Evolutionary conservation across 2,113 vertebrate genomes (phyloP), one percentile per base, ranked within the genome.

Genomic region (Aldabrachelys gigantea): DNA sequence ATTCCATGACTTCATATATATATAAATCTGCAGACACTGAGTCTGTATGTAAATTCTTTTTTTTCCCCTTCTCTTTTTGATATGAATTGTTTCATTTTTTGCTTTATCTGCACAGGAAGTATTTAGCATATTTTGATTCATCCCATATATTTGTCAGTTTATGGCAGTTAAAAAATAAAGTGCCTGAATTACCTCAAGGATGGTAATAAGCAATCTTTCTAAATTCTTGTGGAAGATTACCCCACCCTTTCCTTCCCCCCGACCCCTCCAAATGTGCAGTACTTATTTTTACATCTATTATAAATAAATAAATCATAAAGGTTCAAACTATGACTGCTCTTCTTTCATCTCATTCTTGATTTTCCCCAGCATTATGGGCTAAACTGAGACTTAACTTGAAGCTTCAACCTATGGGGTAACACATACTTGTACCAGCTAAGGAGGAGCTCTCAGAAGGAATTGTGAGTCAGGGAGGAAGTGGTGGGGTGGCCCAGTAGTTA

Each of bases 161-260:
- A 92, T 85, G 88, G 91, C 88, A 95, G 87, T 91, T 96, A 88
- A 96, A 97, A 95, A 97, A 89, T 92, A 82, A 97, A 98, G 88
- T 94, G 69, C 47, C 85, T 90, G 84, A 97, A 97, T 89, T 86
- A 49, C 83, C 75, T 91, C 82, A 69, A 59, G 82, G 75, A 22
- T 91, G 22, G 57, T 89, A 94, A 91, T 59, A 62, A 96, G 90
- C 96, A 97, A 95, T 54, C 35, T 91, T 81, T 92, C 56, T 44
- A 92, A 5, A 44, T 91, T 95, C 95, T 76, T 92, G 6, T 62
- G 78, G 65, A 62, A 52, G 19, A 1, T 83, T 95, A 38, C 35
- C 72, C 13, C 35, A n/a, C 31, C 31, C 35, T 65, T 16, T 65
- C 31, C 31, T 65, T 35, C 35, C 14, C 31, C 35, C 62, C 62